Evolutionary conservation across 2,113 vertebrate species (phyloP), one percentile per base, ranked within the genome.

Genomic region (Platichthys stellatus): DNA sequence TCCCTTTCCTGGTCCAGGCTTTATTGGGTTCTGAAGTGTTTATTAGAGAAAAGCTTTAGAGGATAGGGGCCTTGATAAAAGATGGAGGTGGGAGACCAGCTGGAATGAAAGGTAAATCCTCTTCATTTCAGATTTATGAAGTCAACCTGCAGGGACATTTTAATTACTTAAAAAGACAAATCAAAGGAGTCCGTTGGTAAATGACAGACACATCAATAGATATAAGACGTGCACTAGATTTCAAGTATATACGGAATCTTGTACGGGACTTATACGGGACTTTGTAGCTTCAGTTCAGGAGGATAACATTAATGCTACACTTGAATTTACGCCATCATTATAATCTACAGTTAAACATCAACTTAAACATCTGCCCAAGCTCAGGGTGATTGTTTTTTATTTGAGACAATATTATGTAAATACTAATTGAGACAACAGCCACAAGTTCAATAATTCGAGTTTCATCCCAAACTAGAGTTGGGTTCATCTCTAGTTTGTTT

Each of bases 1-100:
- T 72, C 61, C 4, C 28, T 62, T 74, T 63, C 51, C 56, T 74
- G 24, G 61, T 60, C 23, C 31, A 43, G 56, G 63, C 62, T 76
- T 87, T 68, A 63, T 72, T 72, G 28, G 40, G 3, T 73, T 59
- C 20, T 49, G 23, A 40, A 45, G 71, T 69, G 58, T 80, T 81
- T 76, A 87, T 68, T 78, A 70, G 45, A 53, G 62, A 56, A 73
- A 73, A 54, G 26, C 20, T 66, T 78, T 17, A 74, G 38, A 49
- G 43, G 51, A 71, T 40, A n/a, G 17, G 76, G 26, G 69, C 66
- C 57, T 69, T 76, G 18, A 77, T 58, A 73, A 51, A 69, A 63
- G 8, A 21, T 21, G 40, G 45, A 57, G 57, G 38, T 57, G 28
- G 38, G 23, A 28, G 40, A 45, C n/a, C 31, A 70, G 62, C 60